phyloP scores from a whole-genome alignment of 2,888 invertebrate genomes.

The Leptogaster cylindrica region DNA sequence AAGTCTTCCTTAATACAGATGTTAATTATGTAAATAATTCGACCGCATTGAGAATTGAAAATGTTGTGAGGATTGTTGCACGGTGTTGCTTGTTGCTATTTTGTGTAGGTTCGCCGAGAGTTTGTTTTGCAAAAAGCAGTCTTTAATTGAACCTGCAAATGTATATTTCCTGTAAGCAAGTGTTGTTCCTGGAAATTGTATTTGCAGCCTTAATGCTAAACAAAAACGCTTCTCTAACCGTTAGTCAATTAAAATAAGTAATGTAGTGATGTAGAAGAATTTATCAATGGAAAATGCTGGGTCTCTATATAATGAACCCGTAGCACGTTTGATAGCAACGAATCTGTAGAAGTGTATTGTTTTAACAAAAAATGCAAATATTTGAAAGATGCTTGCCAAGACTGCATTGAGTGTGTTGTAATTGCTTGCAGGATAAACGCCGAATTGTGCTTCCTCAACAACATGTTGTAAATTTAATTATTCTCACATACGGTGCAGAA shows the following conservation, averaged over 20 bases:
- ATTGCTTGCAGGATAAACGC: background rate
- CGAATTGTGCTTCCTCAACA: slow-evolving; percentile 33
- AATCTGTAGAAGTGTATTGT: background rate
- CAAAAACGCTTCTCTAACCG: slow-evolving; percentile 4
- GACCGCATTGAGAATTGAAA: slow-evolving; percentile 47
- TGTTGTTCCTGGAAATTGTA: background rate
- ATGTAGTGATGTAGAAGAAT: background rate
- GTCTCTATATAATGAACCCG: too few species aligned
- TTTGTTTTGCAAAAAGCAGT: too few species aligned
- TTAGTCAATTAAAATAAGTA: slow-evolving; percentile 21
- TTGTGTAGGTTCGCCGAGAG: background rate
- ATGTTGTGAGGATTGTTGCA: slow-evolving; percentile 23
- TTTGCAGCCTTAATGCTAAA: background rate
- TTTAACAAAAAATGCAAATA: background rate
- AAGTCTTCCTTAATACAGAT: slow-evolving; percentile 50
- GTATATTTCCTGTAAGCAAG: background rate
- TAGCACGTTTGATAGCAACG: background rate
- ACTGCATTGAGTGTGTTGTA: background rate
- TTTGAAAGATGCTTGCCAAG: background rate
- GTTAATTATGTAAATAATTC: slow-evolving; percentile 49
- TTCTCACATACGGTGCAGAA: slow-evolving; percentile 45
- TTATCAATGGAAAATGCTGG: too few species aligned
- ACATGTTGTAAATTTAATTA: slow-evolving; percentile 45
- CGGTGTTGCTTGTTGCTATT: background rate
- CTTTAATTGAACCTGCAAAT: too few species aligned